Base-by-base conservation (phyloP, 2,113 vertebrate species). In the Cathartes aura region DNA sequence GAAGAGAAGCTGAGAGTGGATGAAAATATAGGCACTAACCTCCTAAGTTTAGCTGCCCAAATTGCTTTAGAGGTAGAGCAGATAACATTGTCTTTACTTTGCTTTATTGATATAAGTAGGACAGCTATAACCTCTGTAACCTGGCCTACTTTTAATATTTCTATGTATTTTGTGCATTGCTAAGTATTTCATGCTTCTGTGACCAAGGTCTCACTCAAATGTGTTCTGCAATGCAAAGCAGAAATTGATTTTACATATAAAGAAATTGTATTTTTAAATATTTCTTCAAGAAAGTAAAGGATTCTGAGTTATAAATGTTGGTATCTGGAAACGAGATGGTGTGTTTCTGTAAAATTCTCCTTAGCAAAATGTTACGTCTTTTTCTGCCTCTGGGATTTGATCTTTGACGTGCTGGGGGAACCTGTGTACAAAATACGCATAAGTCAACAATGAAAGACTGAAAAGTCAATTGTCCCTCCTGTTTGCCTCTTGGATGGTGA, bases 61-160 rank as follows among this genome's bases (percentile, higher is more conserved):
- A 98, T 99, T 91, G 99, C 99, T 96, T 96, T 99, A 90, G 98
- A 99, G 98, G 99, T 99, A 98, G 82, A 67, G 29, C 50, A 86
- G 40, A 78, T 73, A 68, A 48, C 7, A 5, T 53, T 78, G 18
- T 60, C 47, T 86, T 71, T 62, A 21, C 53, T 87, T 82, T 40
- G 22, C 55, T 56, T 76, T 82, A 38, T 38, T 86, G 50, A 6
- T 53, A 12, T 8, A 89, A 66, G 32, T 62, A 55, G 56, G 50
- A 47, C 40, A 87, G 15, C 55, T 89, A 29, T 76, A 60, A 82
- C 27, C n/a, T 84, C 64, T 85, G 56, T 45, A 90, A 40, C 50
- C 32, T 87, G 60, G 9, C 8, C 72, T 82, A 9, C 12, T 90
- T 96, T 38, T 89, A 79, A 18, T 76, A 42, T 55, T 80, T 87